These are phyloP conservation scores for Epinephelus awoara DNA, from an alignment of 2,797 vertebrate genomes.

Conservation along the genomic window DNA sequence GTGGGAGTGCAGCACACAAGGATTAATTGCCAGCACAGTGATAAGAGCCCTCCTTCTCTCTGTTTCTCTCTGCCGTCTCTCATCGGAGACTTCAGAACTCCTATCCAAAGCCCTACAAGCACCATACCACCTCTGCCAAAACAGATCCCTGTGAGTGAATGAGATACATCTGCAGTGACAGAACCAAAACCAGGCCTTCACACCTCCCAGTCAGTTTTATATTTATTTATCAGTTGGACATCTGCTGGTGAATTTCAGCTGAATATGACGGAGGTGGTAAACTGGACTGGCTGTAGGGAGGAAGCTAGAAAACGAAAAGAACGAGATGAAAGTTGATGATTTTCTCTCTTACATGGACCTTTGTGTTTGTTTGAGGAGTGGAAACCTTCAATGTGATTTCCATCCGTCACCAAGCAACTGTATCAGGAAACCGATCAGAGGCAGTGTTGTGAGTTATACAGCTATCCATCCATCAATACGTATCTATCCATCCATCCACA, in stretches of 20 bases:
- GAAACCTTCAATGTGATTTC: conserved; percentile 11
- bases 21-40: conserved; percentile 70
- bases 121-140: conserved; percentile 45
- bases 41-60: conserved; percentile 65
- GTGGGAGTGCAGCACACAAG: conserved; percentile 60
- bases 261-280: conserved; percentile 34
- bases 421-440: not conserved
- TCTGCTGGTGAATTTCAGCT: conserved; percentile 61
- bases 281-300: conserved; percentile 28
- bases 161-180: conserved; percentile 57
- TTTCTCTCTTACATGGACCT: conserved; percentile 1
- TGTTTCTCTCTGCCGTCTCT: conserved; percentile 45
- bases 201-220: conserved; percentile 52
- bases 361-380: not conserved
- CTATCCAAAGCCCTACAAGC: conserved; percentile 48
- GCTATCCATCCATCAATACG: not conserved
- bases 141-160: conserved; percentile 30
- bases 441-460: conserved; percentile 5
- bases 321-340: not conserved
- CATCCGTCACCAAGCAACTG: conserved; percentile 21
- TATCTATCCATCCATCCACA: not conserved
- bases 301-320: conserved; percentile 21
- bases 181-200: conserved; percentile 49
- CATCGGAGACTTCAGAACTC: conserved; percentile 44
- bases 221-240: conserved; percentile 62